A percentile compares a stretch with the other conserved stretches of the same genome.
Evolutionary conservation across 1,140 invertebrate species (phyloP).

Genomic region (Coboldia fuscipes): DNA sequence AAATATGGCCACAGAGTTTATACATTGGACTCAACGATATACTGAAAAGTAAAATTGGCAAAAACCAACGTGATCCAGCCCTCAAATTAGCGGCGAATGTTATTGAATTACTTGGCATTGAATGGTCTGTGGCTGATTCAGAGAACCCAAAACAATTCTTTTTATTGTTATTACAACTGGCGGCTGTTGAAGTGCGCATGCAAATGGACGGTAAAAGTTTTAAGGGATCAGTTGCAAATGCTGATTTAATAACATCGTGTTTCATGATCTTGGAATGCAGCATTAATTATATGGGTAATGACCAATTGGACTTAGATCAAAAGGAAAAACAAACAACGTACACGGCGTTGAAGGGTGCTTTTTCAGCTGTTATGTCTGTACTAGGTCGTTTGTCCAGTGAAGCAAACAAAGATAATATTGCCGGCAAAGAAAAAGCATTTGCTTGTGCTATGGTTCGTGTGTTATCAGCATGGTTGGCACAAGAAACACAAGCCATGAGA

Average conservation of each 20-base stretch:
- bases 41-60: conserved; percentile 64
- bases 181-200: conserved; percentile 82
- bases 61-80: conserved; percentile 69
- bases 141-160: conserved; percentile 64
- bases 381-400: conserved; percentile 49
- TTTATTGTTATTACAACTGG: conserved; percentile 60
- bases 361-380: conserved; percentile 56
- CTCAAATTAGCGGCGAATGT: conserved; percentile 59
- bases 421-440: conserved; percentile 47
- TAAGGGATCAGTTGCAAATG: conserved; percentile 50
- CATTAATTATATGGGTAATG: conserved; percentile 57
- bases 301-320: conserved; percentile 62
- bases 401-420: conserved; percentile 37
- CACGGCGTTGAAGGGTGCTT: conserved; percentile 74
- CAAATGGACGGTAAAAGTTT: conserved; percentile 68
- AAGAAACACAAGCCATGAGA: conserved; percentile 77
- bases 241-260: conserved; percentile 57
- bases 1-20: conserved; percentile 57
- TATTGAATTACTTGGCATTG: conserved; percentile 60
- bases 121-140: conserved; percentile 58
- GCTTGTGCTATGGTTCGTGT: conserved; percentile 64
- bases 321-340: conserved; percentile 80
- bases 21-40: conserved; percentile 61
- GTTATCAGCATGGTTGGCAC: conserved; percentile 68
- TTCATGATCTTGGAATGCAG: conserved; percentile 66